phyloP scores from a whole-genome alignment of 2,113 vertebrate species.

The Noturus placidus region DNA sequence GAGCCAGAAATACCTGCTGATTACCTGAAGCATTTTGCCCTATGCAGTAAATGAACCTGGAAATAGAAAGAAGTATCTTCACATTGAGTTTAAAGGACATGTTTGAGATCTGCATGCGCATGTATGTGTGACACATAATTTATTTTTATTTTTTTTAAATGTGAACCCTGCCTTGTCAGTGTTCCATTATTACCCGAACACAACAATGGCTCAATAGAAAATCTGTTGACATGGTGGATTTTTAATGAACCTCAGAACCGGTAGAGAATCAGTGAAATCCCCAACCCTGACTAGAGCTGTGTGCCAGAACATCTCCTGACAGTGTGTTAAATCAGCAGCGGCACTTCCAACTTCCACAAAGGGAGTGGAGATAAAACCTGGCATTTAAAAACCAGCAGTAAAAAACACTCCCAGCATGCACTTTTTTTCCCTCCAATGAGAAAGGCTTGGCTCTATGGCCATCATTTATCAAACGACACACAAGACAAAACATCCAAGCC shows the following conservation, averaged over 20 bases:
- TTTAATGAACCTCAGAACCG: slow-evolving; percentile 17
- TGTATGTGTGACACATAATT: neutral
- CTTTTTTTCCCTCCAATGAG: slow-evolving; percentile 1
- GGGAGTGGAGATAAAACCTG: slow-evolving; percentile 36
- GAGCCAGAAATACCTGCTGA: slow-evolving; percentile 8
- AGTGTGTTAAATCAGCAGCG: slow-evolving; percentile 35
- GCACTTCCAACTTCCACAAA: slow-evolving; percentile 33
- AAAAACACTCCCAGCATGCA: slow-evolving; percentile 15
- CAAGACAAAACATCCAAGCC: neutral
- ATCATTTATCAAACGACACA: slow-evolving; percentile 25
- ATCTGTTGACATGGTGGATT: neutral
- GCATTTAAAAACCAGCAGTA: slow-evolving; percentile 31
- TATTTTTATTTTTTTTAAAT: neutral
- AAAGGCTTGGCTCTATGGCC: neutral
- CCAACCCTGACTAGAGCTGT: neutral
- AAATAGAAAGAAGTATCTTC: slow-evolving; percentile 12
- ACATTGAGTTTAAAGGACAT: neutral
- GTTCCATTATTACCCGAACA: neutral
- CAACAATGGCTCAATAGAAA: neutral
- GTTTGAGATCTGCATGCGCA: no score
- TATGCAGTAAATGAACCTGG: slow-evolving; percentile 11
- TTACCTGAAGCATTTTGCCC: slow-evolving; percentile 10
- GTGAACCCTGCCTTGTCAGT: neutral
- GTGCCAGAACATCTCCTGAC: slow-evolving; percentile 33
- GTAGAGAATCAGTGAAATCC: neutral